Evolutionary conservation across 2,797 vertebrate genomes (phyloP).

Genomic region (Acrossocheilus wenchowensis): DNA sequence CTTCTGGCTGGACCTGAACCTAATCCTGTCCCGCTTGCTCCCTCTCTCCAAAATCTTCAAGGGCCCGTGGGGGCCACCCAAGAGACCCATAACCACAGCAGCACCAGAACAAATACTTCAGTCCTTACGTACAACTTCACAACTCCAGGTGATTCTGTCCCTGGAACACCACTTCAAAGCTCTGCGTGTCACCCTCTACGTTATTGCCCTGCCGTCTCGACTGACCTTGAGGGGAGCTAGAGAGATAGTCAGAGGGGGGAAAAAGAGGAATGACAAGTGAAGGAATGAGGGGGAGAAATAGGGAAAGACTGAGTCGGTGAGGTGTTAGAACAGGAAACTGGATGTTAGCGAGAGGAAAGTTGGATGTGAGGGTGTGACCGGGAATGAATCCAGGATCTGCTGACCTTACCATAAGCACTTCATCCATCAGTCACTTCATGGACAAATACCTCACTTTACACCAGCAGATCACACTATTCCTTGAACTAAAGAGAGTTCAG

Average conservation of each 20-base stretch:
- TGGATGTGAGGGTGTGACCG: constrained; percentile 47
- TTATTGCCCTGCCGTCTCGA: constrained; percentile 42
- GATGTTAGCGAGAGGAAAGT: constrained; percentile 48
- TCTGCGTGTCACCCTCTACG: constrained; percentile 40
- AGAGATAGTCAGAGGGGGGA: constrained; percentile 4
- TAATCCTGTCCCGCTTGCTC: constrained; percentile 73
- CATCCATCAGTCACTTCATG: constrained; percentile 47
- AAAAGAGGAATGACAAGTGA: constrained; percentile 16
- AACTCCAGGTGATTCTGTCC: constrained; percentile 74
- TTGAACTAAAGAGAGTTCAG: constrained; percentile 22
- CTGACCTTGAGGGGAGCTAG: constrained; percentile 60
- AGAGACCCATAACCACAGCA: constrained; percentile 78
- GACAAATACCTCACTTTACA: constrained; percentile 41
- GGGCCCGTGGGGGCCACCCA: constrained; percentile 62
- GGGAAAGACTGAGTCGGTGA: constrained; percentile 3
- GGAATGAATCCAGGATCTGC: constrained; percentile 50
- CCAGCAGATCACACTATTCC: constrained; percentile 29
- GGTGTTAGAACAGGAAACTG: constrained; percentile 55
- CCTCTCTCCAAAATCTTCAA: constrained; percentile 67
- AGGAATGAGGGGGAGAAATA: constrained; percentile 41
- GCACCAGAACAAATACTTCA: constrained; percentile 77
- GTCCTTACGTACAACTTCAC: constrained; percentile 68
- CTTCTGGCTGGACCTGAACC: constrained; percentile 72
- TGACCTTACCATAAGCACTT: constrained; percentile 54
- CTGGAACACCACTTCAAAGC: constrained; percentile 62